Conservation (phyloP, 2,888 invertebrate genomes). For the Ditylenchus weischeri region DNA sequence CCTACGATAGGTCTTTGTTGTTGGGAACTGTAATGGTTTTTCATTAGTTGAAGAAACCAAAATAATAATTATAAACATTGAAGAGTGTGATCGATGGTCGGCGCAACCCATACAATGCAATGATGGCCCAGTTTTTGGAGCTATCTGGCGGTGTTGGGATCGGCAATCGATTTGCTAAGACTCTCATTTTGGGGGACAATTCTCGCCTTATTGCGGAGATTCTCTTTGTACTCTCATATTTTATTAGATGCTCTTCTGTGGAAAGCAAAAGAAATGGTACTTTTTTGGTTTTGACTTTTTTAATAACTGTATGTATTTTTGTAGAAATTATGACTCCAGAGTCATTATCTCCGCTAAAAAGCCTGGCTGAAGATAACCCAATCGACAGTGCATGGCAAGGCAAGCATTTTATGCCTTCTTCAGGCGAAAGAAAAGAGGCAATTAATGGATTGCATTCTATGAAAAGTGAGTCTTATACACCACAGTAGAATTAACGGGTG, state of each 20-base stretch:
- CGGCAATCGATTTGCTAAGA: slow-evolving; percentile 74
- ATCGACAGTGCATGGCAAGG: neutral
- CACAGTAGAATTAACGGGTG: too few species aligned
- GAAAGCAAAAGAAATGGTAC: slow-evolving; percentile 24
- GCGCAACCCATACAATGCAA: slow-evolving; percentile 73
- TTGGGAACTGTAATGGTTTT: slow-evolving; percentile 36
- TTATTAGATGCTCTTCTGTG: slow-evolving; percentile 70
- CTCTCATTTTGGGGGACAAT: slow-evolving; percentile 70
- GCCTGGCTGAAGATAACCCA: slow-evolving; percentile 8
- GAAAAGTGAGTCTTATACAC: too few species aligned
- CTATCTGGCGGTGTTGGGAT: slow-evolving; percentile 70
- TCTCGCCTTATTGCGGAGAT: slow-evolving; percentile 71
- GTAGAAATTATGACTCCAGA: slow-evolving; percentile 10
- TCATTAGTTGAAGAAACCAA: neutral
- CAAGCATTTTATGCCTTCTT: too few species aligned
- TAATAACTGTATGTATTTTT: too few species aligned
- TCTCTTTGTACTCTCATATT: slow-evolving; percentile 78
- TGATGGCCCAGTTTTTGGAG: slow-evolving; percentile 80
- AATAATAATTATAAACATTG: slow-evolving; percentile 8
- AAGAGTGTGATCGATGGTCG: slow-evolving; percentile 29
- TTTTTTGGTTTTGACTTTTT: slow-evolving; percentile 5
- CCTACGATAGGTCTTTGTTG: slow-evolving; percentile 30
- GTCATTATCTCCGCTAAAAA: slow-evolving; percentile 8
- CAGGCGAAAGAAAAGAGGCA: too few species aligned
- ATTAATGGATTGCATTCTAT: too few species aligned